Percentiles rank a stretch among this genome's conserved stretches.
These are phyloP conservation scores for Platichthys flesus DNA, from an alignment of 2,113 vertebrate genomes.

Conservation along the genomic window DNA sequence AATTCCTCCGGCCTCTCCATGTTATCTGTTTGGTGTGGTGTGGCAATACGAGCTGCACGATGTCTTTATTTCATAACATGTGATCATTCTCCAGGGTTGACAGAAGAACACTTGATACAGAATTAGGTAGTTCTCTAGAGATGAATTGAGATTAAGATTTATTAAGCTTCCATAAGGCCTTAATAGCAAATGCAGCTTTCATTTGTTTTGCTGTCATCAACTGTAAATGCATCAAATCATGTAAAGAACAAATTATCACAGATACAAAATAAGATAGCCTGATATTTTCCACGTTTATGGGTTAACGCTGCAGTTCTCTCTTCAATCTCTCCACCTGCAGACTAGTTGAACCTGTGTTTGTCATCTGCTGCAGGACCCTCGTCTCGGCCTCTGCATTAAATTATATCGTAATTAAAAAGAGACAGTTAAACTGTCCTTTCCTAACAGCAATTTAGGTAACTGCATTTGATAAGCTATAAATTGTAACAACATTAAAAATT, in stretches of 20 bases:
- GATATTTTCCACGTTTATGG: not conserved
- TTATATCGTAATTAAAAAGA: constrained; percentile 97
- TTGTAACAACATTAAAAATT: constrained; percentile 96
- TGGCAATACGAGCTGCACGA: not conserved
- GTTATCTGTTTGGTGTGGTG: constrained; percentile 15
- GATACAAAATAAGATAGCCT: not conserved
- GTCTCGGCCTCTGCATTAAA: constrained; percentile 91
- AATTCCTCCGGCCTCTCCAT: constrained; percentile 72
- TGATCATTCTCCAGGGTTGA: no score
- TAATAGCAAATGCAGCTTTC: not conserved
- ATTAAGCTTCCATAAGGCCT: not conserved
- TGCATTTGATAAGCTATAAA: constrained; percentile 99
- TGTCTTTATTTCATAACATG: not conserved
- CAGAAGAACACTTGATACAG: not conserved
- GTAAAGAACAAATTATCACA: not conserved
- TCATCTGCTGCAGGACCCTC: constrained; percentile 86
- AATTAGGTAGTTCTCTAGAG: not conserved
- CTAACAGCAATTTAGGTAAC: constrained; percentile 99
- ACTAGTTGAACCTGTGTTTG: constrained; percentile 87
- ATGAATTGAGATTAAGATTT: not conserved
- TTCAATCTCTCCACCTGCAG: constrained; percentile 81
- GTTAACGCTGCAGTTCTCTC: not conserved
- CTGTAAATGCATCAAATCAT: not conserved
- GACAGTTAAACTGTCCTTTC: constrained; percentile 98
- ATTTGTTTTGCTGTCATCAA: not conserved